Evolutionary conservation across 2,888 invertebrate species (phyloP), one percentile per base, ranked within the genome.

Genomic region (Tineola bisselliella): DNA sequence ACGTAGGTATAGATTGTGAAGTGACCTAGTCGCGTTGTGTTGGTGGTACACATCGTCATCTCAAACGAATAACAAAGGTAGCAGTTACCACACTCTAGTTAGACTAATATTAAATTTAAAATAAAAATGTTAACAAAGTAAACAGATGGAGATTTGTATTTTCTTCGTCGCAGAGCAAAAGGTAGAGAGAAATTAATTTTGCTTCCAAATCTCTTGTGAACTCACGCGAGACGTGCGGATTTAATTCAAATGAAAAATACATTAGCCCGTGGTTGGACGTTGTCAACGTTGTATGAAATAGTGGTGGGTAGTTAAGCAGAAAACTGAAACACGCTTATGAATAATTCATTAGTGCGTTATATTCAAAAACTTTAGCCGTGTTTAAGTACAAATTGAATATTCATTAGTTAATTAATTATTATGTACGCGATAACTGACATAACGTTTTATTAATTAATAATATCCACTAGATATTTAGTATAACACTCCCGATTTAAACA

Each of bases 281-380:
- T 48, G 48, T 56, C 56, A 56, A 19, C 56, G 30, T 30, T 48
- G 17, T 48, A 48, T 56, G 25, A 30, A 56, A 56, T 56, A 19
- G 56, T 56, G 19, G 56, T 56, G 25, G 56, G 25, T 56, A 56
- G 56, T 56, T 56, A 25, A 25, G 56, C 56, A 56, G 56, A 56
- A 56, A 56, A 56, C 30, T 56, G 30, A 56, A 56, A 56, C 56
- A 56, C 6, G 56, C 18, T 48, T 30, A 56, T 56, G 56, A 56
- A 56, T 56, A 17, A 25, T 56, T 19, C 56, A 56, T 56, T 25
- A 56, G 19, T 19, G 19, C 30, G 56, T 56, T 48, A 15, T 48
- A 48, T 48, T 48, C 48, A 48, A 48, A 48, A 48, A 48, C 48
- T 48, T 48, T 48, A 17, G 48, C 48, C 48, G 15, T 48, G 17